These are phyloP conservation scores for Eurois occulta DNA, from an alignment of 2,888 invertebrate genomes.

Conservation along the genomic window DNA sequence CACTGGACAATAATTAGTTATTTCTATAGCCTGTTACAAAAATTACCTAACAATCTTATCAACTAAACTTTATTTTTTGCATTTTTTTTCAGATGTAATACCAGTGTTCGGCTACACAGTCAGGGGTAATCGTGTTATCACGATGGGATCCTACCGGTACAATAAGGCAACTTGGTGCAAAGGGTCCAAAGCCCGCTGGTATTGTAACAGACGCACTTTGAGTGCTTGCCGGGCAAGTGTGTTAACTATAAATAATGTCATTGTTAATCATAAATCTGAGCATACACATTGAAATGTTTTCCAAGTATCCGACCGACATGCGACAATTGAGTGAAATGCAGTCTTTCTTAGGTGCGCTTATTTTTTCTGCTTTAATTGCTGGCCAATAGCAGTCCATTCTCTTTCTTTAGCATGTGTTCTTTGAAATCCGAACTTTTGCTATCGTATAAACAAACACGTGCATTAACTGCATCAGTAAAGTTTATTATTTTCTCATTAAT, in stretches of 20 bases:
- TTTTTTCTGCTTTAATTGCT: no score
- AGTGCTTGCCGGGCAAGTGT: not conserved
- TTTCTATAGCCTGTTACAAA: not conserved
- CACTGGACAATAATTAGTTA: slow-evolving; percentile 32
- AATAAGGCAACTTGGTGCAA: slow-evolving; percentile 4
- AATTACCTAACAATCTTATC: not conserved
- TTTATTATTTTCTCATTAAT: no score
- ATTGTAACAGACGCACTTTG: not conserved
- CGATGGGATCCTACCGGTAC: not conserved
- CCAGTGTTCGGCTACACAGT: slow-evolving; percentile 48
- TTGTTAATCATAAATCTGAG: not conserved
- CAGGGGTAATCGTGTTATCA: slow-evolving; percentile 43
- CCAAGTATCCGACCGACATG: not conserved
- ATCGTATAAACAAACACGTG: no score
- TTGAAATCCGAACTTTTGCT: no score
- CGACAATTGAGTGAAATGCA: not conserved
- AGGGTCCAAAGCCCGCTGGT: not conserved
- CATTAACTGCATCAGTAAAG: no score
- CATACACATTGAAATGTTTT: not conserved
- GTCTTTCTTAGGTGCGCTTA: no score
- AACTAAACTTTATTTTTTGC: not conserved
- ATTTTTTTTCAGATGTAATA: slow-evolving; percentile 16
- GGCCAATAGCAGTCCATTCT: no score
- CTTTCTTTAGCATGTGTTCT: no score
- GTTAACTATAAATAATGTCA: not conserved